These are phyloP conservation scores for Rhizomys pruinosus DNA, from an alignment of 2,113 vertebrate genomes.

Conservation along the genomic window DNA sequence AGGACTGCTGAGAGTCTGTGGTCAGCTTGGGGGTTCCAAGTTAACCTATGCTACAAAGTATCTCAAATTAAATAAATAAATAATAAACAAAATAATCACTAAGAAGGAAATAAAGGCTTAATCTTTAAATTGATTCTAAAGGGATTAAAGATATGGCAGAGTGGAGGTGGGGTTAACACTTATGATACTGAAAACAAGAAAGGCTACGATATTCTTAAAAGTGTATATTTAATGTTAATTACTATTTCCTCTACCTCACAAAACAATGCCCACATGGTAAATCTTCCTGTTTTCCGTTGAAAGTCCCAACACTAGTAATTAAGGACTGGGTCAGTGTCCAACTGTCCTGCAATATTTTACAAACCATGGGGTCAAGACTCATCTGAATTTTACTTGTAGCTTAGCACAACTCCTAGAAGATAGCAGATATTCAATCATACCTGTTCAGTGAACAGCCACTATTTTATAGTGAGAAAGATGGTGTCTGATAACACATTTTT, in stretches of 20 bases:
- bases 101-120: constrained; percentile 9
- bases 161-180: background rate
- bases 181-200: constrained; percentile 13
- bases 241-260: background rate
- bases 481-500: background rate
- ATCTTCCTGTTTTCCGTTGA: background rate
- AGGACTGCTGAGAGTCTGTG: background rate
- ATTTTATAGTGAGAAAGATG: background rate
- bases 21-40: background rate
- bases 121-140: background rate
- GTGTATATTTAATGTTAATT: constrained; percentile 1
- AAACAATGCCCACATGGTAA: background rate
- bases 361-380: background rate
- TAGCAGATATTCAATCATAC: background rate
- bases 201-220: background rate
- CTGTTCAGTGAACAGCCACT: background rate
- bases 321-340: background rate
- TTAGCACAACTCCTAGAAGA: background rate
- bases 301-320: background rate
- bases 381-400: background rate
- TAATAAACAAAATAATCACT: background rate
- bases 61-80: background rate
- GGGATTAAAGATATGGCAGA: background rate
- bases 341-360: background rate
- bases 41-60: background rate